Evolutionary conservation across 2,113 vertebrate genomes (phyloP).

Genomic region (Phalacrocorax carbo): DNA sequence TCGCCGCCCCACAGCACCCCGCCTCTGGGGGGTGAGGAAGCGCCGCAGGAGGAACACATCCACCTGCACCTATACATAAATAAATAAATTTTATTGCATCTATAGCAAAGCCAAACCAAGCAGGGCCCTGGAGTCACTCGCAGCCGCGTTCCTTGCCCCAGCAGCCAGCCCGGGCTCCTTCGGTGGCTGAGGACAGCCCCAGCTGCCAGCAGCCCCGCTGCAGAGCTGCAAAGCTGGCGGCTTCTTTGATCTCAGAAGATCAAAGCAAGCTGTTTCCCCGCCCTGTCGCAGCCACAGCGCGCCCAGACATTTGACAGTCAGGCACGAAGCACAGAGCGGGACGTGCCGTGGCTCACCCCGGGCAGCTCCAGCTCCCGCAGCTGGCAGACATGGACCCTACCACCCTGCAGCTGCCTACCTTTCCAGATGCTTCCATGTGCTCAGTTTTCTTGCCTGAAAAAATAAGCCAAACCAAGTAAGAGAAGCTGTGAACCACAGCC

Average conservation of each 20-base stretch:
- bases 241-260: neutral
- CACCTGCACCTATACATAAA: neutral
- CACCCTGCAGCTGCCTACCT: neutral
- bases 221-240: neutral
- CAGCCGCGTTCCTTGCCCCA: neutral
- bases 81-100: neutral
- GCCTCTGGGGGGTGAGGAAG: neutral
- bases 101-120: neutral
- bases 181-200: neutral
- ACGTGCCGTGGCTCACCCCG: fast-evolving
- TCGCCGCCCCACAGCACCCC: neutral
- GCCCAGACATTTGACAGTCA: fast-evolving
- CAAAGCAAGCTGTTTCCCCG: neutral
- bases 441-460: neutral
- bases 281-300: fast-evolving
- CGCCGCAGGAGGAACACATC: neutral
- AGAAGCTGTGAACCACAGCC: neutral
- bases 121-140: neutral
- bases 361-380: neutral
- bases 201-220: neutral
- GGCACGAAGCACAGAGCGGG: neutral
- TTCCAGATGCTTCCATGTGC: neutral
- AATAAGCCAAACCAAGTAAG: neutral
- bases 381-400: neutral
- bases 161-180: neutral